Conservation (phyloP, 1,140 invertebrate genomes). For the Leptopilina boulardi region DNA sequence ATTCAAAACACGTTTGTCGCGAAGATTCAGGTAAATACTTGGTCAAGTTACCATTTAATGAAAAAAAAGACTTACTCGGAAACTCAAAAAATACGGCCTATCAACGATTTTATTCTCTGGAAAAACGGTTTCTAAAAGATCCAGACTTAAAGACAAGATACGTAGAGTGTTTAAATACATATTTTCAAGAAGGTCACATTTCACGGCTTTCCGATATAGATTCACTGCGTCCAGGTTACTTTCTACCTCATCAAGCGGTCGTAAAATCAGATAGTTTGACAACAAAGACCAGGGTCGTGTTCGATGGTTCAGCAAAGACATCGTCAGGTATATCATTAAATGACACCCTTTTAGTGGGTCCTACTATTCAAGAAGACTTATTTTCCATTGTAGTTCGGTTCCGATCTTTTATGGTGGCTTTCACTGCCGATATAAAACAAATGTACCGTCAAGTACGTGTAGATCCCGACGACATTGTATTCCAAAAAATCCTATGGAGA, state of each 20-base stretch:
- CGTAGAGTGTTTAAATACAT: neutral
- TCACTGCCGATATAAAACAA: conserved; percentile 68
- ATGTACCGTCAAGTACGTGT: conserved; percentile 61
- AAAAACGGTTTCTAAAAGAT: neutral
- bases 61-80: neutral
- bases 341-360: conserved; percentile 52
- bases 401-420: conserved; percentile 53
- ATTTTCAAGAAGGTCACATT: neutral
- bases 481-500: conserved; percentile 59
- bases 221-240: neutral
- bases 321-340: conserved; percentile 42
- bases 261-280: conserved; percentile 57
- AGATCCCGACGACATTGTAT: neutral
- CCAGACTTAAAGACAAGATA: neutral
- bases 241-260: conserved; percentile 50
- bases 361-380: conserved; percentile 32
- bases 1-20: neutral
- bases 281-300: conserved; percentile 65
- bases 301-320: conserved; percentile 55
- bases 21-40: neutral
- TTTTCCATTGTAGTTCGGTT: conserved; percentile 50
- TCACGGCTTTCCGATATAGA: neutral
- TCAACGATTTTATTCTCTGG: neutral
- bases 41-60: neutral
- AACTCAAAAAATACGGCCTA: neutral